Percentiles rank a stretch among this genome's conserved stretches.
phyloP scores from a whole-genome alignment of 2,113 vertebrate genomes.

The Phylloscopus trochiloides region DNA sequence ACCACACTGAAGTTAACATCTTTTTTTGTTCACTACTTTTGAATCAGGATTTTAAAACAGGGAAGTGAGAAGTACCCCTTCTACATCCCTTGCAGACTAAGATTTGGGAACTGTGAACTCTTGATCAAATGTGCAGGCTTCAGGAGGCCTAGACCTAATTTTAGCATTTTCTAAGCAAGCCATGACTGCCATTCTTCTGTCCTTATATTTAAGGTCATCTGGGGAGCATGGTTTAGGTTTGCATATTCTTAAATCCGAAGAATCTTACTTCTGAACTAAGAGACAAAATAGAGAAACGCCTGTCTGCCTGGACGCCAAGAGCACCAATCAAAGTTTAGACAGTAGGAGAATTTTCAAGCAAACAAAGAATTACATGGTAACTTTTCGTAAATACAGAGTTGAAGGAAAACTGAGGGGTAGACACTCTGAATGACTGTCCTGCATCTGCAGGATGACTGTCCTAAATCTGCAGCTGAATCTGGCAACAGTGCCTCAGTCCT shows the following conservation, averaged over 20 bases:
- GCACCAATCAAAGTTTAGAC: background rate
- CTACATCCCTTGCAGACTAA: background rate
- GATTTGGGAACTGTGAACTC: background rate
- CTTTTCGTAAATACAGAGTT: background rate
- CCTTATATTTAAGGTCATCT: background rate
- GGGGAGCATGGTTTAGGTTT: background rate
- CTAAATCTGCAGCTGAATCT: background rate
- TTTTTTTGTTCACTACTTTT: background rate
- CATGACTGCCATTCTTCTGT: background rate
- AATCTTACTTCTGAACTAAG: background rate
- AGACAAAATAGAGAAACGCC: background rate
- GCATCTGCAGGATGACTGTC: background rate
- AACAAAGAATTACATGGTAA: background rate
- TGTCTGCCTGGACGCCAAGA: background rate
- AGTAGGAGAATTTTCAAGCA: background rate
- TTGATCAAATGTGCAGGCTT: background rate
- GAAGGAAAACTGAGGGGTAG: background rate
- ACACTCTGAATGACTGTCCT: background rate
- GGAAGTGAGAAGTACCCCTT: background rate
- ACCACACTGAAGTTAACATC: background rate
- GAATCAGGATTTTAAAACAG: background rate
- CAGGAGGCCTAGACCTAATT: background rate
- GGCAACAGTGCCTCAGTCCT: background rate
- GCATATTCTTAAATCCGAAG: background rate
- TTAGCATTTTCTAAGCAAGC: background rate